Base-by-base conservation (phyloP, 2,113 vertebrate genomes). In the Oryzias melastigma region DNA sequence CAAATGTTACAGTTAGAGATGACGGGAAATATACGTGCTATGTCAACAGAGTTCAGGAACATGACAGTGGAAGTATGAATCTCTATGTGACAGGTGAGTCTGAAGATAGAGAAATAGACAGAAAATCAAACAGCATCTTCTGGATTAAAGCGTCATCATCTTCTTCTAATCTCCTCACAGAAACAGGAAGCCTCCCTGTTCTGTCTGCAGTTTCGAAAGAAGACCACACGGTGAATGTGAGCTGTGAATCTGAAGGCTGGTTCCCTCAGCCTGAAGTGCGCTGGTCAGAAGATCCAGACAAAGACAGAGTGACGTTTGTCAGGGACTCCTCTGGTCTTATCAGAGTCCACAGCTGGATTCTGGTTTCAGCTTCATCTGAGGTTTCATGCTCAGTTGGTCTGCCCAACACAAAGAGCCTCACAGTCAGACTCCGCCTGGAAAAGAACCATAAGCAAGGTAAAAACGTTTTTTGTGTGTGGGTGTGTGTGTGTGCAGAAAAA, bases 241-340 rank as follows among this genome's bases (percentile, higher is more conserved):
- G 84, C 83, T 91, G 89, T 71, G 62, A 68, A 41, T 88, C 91
- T 54, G 53, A 66, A 19, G 87, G 89, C 8, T 92, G 91, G 90
- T 52, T 64, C 47, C 91, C 91, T 12, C 0, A 53, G 42, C 91
- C 91, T 0, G 29, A 1, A 6, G 43, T 92, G 43, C 12, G 0
- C 1, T 91, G 87, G 88, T 78, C 16, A 0, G 41, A 4, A 0
- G 3, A 3, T 42, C 53, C 85, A 45, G 4, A 0, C 4, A n/a
- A n/a, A n/a, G 41, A 6, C 14, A 35, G 13, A 46, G 3, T 53
- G 5, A 1, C 12, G 2, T 40, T 66, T 65, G 54, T 2, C 14
- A 7, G 18, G 1, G 51, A 12, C 0, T 18, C n/a, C 2, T 49
- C 61, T 3, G 73, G 78, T 8, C 58, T 81, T 13, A 3, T 43